Evolutionary conservation across 2,797 vertebrate species (phyloP).

Genomic region (Eutrigla gurnardus): DNA sequence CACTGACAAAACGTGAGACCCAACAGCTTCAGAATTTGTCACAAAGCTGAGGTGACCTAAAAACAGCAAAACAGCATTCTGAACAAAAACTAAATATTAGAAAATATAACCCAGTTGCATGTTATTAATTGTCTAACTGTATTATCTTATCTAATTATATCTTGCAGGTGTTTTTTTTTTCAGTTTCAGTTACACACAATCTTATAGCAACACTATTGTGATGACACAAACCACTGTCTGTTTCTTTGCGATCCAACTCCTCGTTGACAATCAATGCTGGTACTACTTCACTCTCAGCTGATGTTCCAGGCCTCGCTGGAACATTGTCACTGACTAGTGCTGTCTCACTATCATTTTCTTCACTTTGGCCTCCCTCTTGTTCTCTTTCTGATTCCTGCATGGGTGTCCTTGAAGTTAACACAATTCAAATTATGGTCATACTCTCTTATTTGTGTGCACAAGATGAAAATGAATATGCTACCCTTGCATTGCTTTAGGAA

Average conservation of each 20-base stretch:
- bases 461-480: background rate
- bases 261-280: background rate
- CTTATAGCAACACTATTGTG: background rate
- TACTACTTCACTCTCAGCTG: background rate
- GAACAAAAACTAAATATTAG: too few species aligned
- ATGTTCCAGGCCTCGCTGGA: background rate
- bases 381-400: constrained; percentile 16
- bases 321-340: constrained; percentile 17
- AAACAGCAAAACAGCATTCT: too few species aligned
- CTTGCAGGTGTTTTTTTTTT: too few species aligned
- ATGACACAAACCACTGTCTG: constrained; percentile 2
- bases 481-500: constrained; percentile 23
- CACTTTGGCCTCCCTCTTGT: constrained; percentile 19
- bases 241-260: background rate
- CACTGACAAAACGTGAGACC: too few species aligned
- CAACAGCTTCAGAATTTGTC: too few species aligned
- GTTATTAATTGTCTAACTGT: too few species aligned
- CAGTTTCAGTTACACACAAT: too few species aligned
- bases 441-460: constrained; percentile 7
- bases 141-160: too few species aligned
- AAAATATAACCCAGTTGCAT: too few species aligned
- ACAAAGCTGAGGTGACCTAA: too few species aligned
- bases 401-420: constrained; percentile 28
- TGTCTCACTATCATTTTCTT: constrained; percentile 25
- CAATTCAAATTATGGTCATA: constrained; percentile 29